Conservation (phyloP, 2,113 vertebrate species). For the Ictidomys tridecemlineatus region DNA sequence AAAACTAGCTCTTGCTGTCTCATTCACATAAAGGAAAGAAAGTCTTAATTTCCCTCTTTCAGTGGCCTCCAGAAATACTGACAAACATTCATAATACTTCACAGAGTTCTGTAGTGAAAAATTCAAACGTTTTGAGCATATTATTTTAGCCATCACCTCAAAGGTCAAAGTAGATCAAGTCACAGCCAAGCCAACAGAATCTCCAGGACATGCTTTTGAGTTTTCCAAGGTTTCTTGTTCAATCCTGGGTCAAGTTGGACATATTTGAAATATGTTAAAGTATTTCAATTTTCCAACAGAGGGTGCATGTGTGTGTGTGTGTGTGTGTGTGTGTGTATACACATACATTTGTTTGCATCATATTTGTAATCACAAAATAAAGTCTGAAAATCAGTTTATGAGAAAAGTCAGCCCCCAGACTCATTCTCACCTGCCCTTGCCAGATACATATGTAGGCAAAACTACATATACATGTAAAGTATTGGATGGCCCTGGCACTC, state of each 20-base stretch:
- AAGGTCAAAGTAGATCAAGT: conserved; percentile 25
- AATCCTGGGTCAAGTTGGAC: not conserved
- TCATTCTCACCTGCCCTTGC: not conserved
- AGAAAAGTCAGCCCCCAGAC: not conserved
- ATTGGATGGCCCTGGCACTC: not conserved
- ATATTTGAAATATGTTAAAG: not conserved
- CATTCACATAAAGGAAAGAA: not conserved
- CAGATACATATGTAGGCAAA: not conserved
- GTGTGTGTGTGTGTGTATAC: not conserved
- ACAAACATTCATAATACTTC: not conserved
- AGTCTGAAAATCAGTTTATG: conserved; percentile 21
- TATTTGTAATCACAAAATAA: conserved; percentile 17
- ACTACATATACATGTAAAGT: not conserved
- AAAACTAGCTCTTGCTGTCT: not conserved
- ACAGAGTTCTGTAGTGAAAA: not conserved
- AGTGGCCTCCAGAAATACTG: not conserved
- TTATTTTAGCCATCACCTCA: not conserved
- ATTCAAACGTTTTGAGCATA: conserved; percentile 2
- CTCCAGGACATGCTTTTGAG: not conserved
- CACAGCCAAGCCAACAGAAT: not conserved
- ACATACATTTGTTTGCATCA: not conserved
- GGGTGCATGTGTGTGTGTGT: not conserved
- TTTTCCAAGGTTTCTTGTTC: not conserved
- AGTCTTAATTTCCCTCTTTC: conserved; percentile 25
- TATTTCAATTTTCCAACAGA: not conserved